phyloP scores from a whole-genome alignment of 2,888 invertebrate species.

The Drosophila ezoana region DNA sequence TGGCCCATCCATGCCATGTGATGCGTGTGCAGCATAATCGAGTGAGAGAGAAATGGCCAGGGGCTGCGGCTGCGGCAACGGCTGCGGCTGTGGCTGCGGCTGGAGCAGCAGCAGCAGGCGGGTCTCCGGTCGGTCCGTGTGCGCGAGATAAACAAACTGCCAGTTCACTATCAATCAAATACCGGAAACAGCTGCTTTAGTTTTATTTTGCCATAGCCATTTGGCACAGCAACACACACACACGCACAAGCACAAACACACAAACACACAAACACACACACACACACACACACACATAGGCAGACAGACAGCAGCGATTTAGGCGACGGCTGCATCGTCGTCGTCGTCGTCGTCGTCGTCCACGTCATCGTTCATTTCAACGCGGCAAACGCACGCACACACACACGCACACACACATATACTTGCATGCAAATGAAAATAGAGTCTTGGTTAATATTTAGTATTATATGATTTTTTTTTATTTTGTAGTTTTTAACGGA shows the following conservation, averaged over 20 bases:
- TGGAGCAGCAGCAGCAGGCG: constrained; percentile 52
- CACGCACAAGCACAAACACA: constrained; percentile 8
- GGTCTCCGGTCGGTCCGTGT: constrained; percentile 61
- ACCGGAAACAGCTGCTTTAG: constrained; percentile 85
- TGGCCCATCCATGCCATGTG: constrained; percentile 42
- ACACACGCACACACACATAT: not conserved
- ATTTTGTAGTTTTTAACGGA: constrained; percentile 83
- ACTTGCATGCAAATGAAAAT: constrained; percentile 18
- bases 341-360: constrained; percentile 56
- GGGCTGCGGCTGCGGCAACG: constrained; percentile 29
- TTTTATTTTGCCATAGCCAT: constrained; percentile 83
- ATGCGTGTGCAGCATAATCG: constrained; percentile 42
- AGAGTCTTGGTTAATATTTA: constrained; percentile 59
- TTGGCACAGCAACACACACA: constrained; percentile 72
- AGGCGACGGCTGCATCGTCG: constrained; percentile 54
- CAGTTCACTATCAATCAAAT: constrained; percentile 85
- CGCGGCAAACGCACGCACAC: constrained; percentile 24
- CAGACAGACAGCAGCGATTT: constrained; percentile 54
- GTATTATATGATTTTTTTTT: constrained; percentile 82
- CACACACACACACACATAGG: constrained; percentile 16
- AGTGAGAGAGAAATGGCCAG: constrained; percentile 14
- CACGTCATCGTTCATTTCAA: constrained; percentile 57
- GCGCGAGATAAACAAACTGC: constrained; percentile 84
- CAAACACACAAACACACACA: constrained; percentile 48
- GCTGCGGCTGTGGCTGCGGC: constrained; percentile 38